phyloP scores from a whole-genome alignment of 2,113 vertebrate genomes.

The Odocoileus hemionus region DNA sequence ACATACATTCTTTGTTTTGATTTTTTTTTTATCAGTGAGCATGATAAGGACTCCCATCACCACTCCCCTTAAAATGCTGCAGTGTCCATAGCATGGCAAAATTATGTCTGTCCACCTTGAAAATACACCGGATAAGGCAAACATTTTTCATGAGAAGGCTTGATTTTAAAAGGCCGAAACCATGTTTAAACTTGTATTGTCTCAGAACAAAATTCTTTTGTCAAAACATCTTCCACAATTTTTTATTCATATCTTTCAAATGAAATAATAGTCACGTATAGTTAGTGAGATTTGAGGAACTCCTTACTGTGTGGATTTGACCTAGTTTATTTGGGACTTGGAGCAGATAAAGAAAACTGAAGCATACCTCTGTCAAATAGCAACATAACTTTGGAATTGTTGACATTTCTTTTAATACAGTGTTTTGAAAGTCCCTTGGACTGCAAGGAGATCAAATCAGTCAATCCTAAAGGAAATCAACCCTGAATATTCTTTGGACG shows the following conservation, averaged over 20 bases:
- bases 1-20: background rate
- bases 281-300: background rate
- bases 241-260: background rate
- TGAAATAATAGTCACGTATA: background rate
- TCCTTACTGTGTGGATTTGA: background rate
- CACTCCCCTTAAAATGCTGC: background rate
- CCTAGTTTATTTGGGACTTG: background rate
- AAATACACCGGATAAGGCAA: background rate
- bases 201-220: background rate
- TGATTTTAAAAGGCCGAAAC: background rate
- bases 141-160: background rate
- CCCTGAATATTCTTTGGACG: background rate
- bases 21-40: background rate
- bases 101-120: background rate
- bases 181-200: background rate
- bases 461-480: background rate
- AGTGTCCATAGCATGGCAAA: background rate
- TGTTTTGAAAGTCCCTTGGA: background rate
- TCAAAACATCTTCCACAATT: background rate
- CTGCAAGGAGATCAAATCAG: background rate
- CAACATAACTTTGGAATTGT: background rate
- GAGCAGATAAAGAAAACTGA: background rate
- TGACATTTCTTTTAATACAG: background rate
- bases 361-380: background rate
- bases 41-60: background rate